Base-by-base conservation (phyloP, 2,888 invertebrate genomes). In the Nomada hirtipes region DNA sequence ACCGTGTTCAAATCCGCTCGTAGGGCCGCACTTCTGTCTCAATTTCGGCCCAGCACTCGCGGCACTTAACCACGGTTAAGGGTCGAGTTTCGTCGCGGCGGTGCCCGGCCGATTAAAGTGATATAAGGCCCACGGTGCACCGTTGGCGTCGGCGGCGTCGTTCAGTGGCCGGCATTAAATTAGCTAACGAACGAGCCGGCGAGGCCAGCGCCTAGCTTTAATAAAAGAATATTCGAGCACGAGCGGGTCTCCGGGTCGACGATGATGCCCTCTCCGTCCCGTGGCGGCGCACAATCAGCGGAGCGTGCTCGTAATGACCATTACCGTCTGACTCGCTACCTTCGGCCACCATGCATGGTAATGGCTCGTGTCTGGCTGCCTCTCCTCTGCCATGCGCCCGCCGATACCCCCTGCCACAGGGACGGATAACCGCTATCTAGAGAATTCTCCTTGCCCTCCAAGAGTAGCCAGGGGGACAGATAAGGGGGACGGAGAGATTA, bases 261-360 rank as follows among this genome's bases (percentile, higher is more conserved):
- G 93, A 92, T 93, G 93, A 93, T 93, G 93, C 93, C 93, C 93
- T 91, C 91, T 82, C 82, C 89, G 91, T 90, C 92, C 89, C 89
- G 92, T 92, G 92, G 91, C 90, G 91, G 89, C 91, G 92, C 91
- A 91, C 92, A 92, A 92, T 92, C 93, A 93, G 89, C 93, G 91
- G 88, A 93, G 93, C 93, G 93, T 93, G 92, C 92, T 91, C 91
- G 90, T 93, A 93, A 93, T 93, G 93, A 93, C 93, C 93, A 93
- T 93, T 93, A 93, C 92, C 92, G 92, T 91, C 91, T 88, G 90
- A 89, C 90, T 92, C 89, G 90, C 91, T 89, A 89, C 88, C 88
- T 90, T 91, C 90, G 89, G 86, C 91, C 91, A 90, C 91, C 90
- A 90, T 86, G 57, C 53, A 20, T 20, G 90, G 91, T 92, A 92